Evolutionary conservation across 2,113 vertebrate genomes (phyloP), one percentile per base, ranked within the genome.

Genomic region (Ameiurus melas): DNA sequence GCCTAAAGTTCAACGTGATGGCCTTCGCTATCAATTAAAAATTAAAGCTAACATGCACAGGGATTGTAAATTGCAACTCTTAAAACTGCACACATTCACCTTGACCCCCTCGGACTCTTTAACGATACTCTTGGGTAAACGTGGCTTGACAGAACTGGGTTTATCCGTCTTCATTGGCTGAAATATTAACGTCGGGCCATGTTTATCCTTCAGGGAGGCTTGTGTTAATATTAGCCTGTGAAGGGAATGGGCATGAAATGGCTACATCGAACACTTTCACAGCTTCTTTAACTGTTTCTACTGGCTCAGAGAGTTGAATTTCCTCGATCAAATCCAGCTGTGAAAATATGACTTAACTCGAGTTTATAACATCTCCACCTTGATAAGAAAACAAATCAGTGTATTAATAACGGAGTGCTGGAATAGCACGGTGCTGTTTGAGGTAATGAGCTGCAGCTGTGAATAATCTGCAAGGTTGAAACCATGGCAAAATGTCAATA

Each of bases 221-320:
- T 79, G 55, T 60, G 55, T 83, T 81, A 90, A 87, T 75, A 88
- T 79, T 75, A 80, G 75, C 90, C 83, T 85, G 55, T 25, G 80
- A 33, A 39, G 25, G n/a, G 71, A 85, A 68, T 33, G 60, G 60
- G 57, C 66, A 83, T n/a, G 83, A 68, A 68, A 55, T 13, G 19
- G 12, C 62, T 64, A 47, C 60, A 36, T 83, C 55, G 25, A 75
- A 80, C 64, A 86, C 51, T 39, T 79, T 73, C 68, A 39, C 80
- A 5, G 85, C 62, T 84, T 53, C 43, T 68, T 80, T 47, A 33
- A 66, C 64, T 92, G 90, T 91, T 92, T 92, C 84, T 39, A 83
- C 83, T 89, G 88, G 86, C 83, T 86, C 79, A 0, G 51, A 14
- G 6, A n/a, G 66, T 0, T 53, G 64, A 30, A 70, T 60, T 20